Percentiles rank a stretch among this genome's conserved stretches.
phyloP scores from a whole-genome alignment of 2,888 invertebrate species.

The Macrostomum cliftonense region DNA sequence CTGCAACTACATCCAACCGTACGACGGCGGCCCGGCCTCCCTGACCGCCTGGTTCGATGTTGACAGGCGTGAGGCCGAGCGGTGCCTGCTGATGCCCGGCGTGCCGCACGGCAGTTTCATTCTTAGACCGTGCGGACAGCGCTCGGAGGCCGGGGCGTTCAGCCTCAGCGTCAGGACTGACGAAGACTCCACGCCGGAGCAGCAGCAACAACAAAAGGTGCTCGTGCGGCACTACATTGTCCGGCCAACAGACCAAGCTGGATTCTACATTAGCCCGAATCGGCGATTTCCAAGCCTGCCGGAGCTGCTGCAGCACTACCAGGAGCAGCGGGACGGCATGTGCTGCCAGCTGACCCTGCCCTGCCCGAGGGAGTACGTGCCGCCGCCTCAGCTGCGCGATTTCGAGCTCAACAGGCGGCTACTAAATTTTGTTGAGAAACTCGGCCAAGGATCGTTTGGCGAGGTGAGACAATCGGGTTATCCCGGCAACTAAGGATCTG shows the following conservation, averaged over 20 bases:
- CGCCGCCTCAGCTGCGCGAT: slow-evolving; percentile 91
- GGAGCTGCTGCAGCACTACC: slow-evolving; percentile 80
- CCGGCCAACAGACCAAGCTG: slow-evolving; percentile 69
- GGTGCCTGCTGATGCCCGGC: slow-evolving; percentile 67
- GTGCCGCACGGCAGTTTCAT: slow-evolving; percentile 87
- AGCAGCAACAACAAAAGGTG: neutral
- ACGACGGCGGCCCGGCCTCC: slow-evolving; percentile 25
- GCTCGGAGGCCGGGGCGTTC: neutral
- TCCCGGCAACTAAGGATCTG: too few relatives aligned
- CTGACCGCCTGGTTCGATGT: slow-evolving; percentile 62
- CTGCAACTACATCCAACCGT: slow-evolving; percentile 63
- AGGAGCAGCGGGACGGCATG: slow-evolving; percentile 67
- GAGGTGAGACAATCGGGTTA: too few relatives aligned
- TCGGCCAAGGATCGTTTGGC: slow-evolving; percentile 46
- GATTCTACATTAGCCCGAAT: slow-evolving; percentile 85
- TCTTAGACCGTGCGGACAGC: slow-evolving; percentile 56
- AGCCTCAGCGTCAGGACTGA: neutral
- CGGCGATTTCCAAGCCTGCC: slow-evolving; percentile 80
- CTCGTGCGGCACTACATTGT: slow-evolving; percentile 93
- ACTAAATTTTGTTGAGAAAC: slow-evolving; percentile 64
- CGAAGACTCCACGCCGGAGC: neutral
- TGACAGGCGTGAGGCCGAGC: slow-evolving; percentile 86
- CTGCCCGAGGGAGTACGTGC: slow-evolving; percentile 71
- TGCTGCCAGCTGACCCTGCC: slow-evolving; percentile 82
- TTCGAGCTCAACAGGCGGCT: slow-evolving; percentile 83